Percentiles rank a stretch among this genome's conserved stretches.
phyloP scores from a whole-genome alignment of 2,113 vertebrate species.

The Dromiciops gliroides region DNA sequence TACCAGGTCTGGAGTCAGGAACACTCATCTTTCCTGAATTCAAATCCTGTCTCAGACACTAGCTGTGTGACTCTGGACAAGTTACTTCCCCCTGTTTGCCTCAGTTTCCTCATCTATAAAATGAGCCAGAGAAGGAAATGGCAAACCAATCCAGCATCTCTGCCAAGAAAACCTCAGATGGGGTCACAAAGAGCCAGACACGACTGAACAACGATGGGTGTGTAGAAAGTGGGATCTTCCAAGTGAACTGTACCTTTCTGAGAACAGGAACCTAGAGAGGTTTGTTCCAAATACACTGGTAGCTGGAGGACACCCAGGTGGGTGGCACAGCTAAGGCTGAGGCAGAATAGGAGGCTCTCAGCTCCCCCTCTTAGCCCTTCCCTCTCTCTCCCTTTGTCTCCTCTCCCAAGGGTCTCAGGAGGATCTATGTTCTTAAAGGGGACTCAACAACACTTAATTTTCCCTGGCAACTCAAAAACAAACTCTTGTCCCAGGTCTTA shows the following conservation, averaged over 20 bases:
- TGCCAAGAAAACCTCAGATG: not conserved
- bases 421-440: slow-evolving; percentile 59
- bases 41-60: not conserved
- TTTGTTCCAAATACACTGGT: not conserved
- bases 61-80: not conserved
- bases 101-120: not conserved
- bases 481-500: not conserved
- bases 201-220: not conserved
- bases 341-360: not conserved
- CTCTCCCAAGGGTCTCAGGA: slow-evolving; percentile 25
- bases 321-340: slow-evolving; percentile 9
- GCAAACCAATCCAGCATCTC: not conserved
- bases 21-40: not conserved
- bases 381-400: not conserved
- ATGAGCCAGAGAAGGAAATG: not conserved
- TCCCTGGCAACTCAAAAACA: not conserved
- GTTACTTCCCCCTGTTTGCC: not conserved
- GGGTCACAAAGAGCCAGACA: not conserved
- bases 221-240: not conserved
- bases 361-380: not conserved
- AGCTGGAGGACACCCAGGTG: not conserved
- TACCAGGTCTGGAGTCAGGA: not conserved
- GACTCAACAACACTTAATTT: slow-evolving; percentile 21
- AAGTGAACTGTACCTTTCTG: not conserved
- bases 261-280: not conserved